Conservation (phyloP, 2,888 invertebrate species). For the Phaonia tiefii region DNA sequence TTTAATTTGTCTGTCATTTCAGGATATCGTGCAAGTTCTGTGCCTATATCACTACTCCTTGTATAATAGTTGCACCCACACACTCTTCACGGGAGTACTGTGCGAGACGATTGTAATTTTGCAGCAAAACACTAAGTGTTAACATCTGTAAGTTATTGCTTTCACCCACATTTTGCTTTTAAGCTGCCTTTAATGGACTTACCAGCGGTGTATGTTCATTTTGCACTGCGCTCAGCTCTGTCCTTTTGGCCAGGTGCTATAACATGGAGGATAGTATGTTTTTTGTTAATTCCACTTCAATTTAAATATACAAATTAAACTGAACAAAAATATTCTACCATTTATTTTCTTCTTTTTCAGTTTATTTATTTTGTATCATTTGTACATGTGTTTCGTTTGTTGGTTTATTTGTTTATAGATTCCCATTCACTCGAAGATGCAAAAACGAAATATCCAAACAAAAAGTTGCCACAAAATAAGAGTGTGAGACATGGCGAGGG, state of each 20-base stretch:
- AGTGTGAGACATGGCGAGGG: too few species aligned
- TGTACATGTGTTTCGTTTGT: not conserved
- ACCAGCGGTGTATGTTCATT: not conserved
- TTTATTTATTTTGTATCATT: not conserved
- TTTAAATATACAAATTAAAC: not conserved
- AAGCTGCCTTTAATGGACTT: constrained; percentile 2
- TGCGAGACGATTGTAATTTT: too few species aligned
- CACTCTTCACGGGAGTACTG: too few species aligned
- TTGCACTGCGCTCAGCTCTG: not conserved
- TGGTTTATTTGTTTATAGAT: not conserved
- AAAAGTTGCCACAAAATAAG: not conserved
- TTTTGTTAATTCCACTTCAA: not conserved
- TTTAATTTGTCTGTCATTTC: too few species aligned
- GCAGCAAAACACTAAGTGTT: constrained; percentile 36
- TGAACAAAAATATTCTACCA: not conserved
- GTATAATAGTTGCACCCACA: too few species aligned
- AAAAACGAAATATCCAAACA: not conserved
- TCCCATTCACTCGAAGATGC: not conserved
- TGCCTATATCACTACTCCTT: too few species aligned
- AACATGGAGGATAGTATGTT: not conserved
- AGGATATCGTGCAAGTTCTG: too few species aligned
- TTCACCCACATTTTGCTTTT: constrained; percentile 47
- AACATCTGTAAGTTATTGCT: constrained; percentile 60
- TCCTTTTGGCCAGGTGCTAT: not conserved
- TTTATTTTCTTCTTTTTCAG: not conserved